phyloP scores from a whole-genome alignment of 1,140 invertebrate genomes.

The Drosophila leontia region DNA sequence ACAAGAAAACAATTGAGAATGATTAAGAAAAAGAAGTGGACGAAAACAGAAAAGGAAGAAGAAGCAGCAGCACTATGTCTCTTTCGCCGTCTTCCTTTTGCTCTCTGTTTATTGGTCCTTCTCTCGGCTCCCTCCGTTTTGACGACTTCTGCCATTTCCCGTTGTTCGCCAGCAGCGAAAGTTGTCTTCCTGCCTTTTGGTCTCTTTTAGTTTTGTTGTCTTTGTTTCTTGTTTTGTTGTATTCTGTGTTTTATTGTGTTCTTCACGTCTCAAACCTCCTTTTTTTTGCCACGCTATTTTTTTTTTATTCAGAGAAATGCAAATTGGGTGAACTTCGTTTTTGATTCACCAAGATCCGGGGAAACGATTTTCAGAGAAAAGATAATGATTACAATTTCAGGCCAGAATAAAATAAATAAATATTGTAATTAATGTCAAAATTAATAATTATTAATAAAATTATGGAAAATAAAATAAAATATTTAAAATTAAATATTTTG shows the following conservation, averaged over 20 bases:
- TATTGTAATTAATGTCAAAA: too few relatives aligned
- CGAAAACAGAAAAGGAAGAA: not conserved
- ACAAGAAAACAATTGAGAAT: conserved; percentile 38
- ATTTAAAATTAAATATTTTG: too few relatives aligned
- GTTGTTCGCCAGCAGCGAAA: conserved; percentile 75
- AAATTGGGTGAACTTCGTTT: conserved; percentile 8
- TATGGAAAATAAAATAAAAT: too few relatives aligned
- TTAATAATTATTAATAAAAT: too few relatives aligned
- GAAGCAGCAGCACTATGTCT: conserved; percentile 7
- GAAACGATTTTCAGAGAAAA: not conserved
- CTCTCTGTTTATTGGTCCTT: conserved; percentile 19
- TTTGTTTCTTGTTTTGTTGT: conserved; percentile 6
- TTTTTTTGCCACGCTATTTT: conserved; percentile 8
- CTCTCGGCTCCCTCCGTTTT: conserved; percentile 13
- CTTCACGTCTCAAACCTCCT: not conserved
- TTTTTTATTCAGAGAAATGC: conserved; percentile 5
- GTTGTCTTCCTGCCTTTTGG: conserved; percentile 67
- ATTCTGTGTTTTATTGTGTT: conserved; percentile 9
- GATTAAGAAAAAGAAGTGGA: not conserved
- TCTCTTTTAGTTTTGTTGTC: conserved; percentile 9
- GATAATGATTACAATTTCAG: not conserved
- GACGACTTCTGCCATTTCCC: conserved; percentile 46
- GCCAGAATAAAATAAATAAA: not conserved
- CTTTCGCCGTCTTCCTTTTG: conserved; percentile 3
- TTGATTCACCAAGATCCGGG: not conserved